These are phyloP conservation scores for Leptopilina drosophilae DNA, from an alignment of 2,888 invertebrate genomes.

Conservation along the genomic window DNA sequence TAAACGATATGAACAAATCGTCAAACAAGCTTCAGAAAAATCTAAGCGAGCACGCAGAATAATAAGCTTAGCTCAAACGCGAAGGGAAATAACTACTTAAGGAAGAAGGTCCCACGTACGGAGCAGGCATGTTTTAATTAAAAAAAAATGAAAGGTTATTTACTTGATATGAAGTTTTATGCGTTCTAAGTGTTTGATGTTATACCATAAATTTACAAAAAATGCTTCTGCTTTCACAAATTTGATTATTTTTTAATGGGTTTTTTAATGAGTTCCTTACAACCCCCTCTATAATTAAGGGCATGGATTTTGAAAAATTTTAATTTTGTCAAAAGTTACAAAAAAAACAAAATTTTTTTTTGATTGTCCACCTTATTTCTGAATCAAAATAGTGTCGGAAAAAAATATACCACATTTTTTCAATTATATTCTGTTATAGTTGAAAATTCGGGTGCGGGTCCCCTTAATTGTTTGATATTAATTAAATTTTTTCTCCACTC, in stretches of 20 bases:
- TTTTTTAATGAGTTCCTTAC: neutral
- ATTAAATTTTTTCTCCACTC: too few relatives aligned
- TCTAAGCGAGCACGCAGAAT: too few relatives aligned
- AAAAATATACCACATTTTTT: neutral
- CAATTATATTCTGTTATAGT: neutral
- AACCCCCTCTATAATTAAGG: neutral
- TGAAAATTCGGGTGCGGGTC: too few relatives aligned
- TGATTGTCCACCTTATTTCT: neutral
- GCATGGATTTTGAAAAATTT: neutral
- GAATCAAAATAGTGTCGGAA: neutral
- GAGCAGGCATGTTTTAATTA: too few relatives aligned
- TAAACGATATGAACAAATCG: too few relatives aligned
- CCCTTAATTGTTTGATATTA: too few relatives aligned
- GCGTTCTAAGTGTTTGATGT: neutral
- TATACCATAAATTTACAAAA: neutral
- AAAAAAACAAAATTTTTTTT: too few relatives aligned
- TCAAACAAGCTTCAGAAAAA: too few relatives aligned
- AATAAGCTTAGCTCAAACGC: too few relatives aligned
- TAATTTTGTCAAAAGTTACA: neutral
- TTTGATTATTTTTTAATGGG: neutral
- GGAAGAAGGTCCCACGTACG: too few relatives aligned
- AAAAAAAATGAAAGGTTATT: too few relatives aligned
- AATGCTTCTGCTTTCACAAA: constrained; percentile 6
- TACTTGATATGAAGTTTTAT: neutral
- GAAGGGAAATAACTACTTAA: too few relatives aligned